phyloP scores from a whole-genome alignment of 2,888 invertebrate species.

The Rambutsinella grinnellia region DNA sequence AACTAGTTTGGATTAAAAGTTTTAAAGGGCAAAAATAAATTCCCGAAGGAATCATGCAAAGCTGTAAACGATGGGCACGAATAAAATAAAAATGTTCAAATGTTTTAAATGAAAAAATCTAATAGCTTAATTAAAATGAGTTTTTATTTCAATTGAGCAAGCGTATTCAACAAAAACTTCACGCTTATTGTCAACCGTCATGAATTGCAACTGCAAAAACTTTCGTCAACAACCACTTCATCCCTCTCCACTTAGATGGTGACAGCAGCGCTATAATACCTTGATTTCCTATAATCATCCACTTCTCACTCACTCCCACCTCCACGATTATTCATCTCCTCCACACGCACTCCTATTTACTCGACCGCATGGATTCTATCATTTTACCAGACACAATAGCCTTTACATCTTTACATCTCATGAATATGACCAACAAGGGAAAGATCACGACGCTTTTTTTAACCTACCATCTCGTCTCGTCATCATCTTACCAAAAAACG shows the following conservation, averaged over 20 bases:
- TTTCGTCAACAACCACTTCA: not conserved
- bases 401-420: not conserved
- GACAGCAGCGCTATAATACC: not conserved
- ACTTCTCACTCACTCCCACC: not conserved
- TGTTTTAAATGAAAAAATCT: no score
- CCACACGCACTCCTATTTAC: not conserved
- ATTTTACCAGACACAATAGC: not conserved
- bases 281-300: not conserved
- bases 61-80: no score
- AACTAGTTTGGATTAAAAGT: no score
- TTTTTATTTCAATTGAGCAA: not conserved
- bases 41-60: no score
- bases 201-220: no score
- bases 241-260: not conserved
- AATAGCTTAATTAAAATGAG: no score
- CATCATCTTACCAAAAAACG: slow-evolving; percentile 10
- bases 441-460: not conserved
- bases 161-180: no score
- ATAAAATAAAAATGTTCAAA: no score
- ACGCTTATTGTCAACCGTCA: no score
- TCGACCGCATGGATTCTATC: not conserved
- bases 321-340: not conserved
- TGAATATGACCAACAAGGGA: not conserved
- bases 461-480: not conserved
- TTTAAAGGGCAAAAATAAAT: no score